Evolutionary conservation across 2,113 vertebrate genomes (phyloP), one percentile per base, ranked within the genome.

Genomic region (Microcebus lehilahytsara): DNA sequence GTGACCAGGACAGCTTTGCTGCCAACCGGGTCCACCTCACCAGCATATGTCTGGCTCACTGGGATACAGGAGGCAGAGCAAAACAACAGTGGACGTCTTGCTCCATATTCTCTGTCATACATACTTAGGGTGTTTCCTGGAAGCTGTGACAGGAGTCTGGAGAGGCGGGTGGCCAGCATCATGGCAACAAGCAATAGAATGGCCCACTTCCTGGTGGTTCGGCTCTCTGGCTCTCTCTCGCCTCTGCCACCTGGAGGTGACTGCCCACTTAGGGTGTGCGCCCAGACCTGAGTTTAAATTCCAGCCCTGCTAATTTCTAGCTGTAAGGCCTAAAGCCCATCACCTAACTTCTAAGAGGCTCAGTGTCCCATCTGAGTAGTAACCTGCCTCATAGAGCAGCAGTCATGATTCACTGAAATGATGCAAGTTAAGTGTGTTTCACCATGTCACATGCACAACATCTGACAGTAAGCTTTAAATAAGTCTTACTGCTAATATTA

Each of bases 1-100:
- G 99, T 99, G 95, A 99, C 94, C 85, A 99, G 97, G 49, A 99
- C 98, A 78, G 98, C 98, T 97, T 98, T 99, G 98, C 97, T 98
- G 79, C 97, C 97, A 69, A 97, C 98, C 99, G 8, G 46, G 46
- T 46, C 46, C 8, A 46, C 46, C 46, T 46, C 46, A 46, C 46
- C 8, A 46, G 46, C 46, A 46, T 46, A 46, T 46, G 46, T 46
- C 46, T 46, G 46, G 46, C 46, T 46, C 46, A 46, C 46, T 46
- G 8, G 46, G 46, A 46, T 46, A 46, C 1, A 46, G 46, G 46
- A 46, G 46, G 46, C 46, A 46, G 46, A 46, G 46, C 46, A 46
- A 46, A 46, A 46, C 46, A 46, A 46, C 46, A 46, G 46, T 46
- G 46, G 46, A 9, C 46, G 8, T 46, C 98, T 98, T 40, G 93